Base-by-base conservation (phyloP, 2,797 vertebrate genomes). In the Hyperoplus lanceolatus region DNA sequence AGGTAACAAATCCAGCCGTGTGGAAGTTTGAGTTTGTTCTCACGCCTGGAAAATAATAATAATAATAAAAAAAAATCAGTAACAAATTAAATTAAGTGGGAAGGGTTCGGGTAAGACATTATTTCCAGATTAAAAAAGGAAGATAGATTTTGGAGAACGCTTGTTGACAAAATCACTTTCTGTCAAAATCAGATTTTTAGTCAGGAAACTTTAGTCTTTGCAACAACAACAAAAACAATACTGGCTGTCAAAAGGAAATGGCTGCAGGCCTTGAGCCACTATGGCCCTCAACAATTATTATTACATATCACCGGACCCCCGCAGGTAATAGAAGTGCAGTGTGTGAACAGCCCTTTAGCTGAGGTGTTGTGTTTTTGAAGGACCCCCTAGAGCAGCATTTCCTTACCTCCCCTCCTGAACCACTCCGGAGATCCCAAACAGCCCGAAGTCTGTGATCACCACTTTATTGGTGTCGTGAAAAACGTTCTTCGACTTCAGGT, bases 401-500 rank as follows among this genome's bases (percentile, higher is more conserved):
- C 59, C 96, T 95, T 83, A 99, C 98, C 98, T 97, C 72, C 96
- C 98, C 79, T 99, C 98, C 90, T 97, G 98, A 82, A 99, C 97
- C 60, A 99, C 97, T 21, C 98, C 98, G 0, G 98, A 99, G 89
- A 99, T 99, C 70, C 98, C 98, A 75, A 99, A 99, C 21, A 99
- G 95, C 54, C 98, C 98, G 0, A 99, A 99, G 88, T 99, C 98
- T 0, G 98, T 99, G 93, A 99, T 99, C 87, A 99, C 95, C 18
- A 99, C 97, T 85, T 99, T 99, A 77, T 98, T 98, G 5, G 97
- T 99, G 86, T 99, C 98, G 5, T 99, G 97, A 94, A 99, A 99
- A 85, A 99, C 96, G 0, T 99, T 99, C 96, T 99, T 99, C 3
- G 98, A 99, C 88, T 99, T 99, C 87, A 99, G 91, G 89, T 99